Evolutionary conservation across 2,888 invertebrate species (phyloP).

Genomic region (Campopleginae sp.): DNA sequence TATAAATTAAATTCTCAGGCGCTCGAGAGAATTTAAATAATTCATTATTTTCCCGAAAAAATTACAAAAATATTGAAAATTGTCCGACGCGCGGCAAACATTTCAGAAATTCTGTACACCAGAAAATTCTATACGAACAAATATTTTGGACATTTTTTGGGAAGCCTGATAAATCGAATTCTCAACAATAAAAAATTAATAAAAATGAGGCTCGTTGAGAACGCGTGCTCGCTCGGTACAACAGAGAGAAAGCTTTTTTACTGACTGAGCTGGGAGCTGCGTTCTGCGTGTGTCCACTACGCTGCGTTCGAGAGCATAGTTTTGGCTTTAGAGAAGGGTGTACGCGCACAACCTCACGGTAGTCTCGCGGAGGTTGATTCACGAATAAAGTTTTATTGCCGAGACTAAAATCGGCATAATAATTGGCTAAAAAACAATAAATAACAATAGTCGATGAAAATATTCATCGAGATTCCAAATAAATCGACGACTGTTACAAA

Average conservation of each 20-base stretch:
- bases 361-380: constrained; percentile 74
- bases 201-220: neutral
- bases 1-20: too few relatives aligned
- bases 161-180: too few relatives aligned
- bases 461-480: neutral
- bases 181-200: too few relatives aligned
- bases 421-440: neutral
- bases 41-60: too few relatives aligned
- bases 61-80: too few relatives aligned
- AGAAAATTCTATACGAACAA: too few relatives aligned
- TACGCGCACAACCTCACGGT: constrained; percentile 73
- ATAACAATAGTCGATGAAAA: neutral
- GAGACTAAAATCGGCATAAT: neutral
- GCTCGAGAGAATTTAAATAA: too few relatives aligned
- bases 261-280: neutral
- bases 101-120: too few relatives aligned
- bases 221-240: neutral
- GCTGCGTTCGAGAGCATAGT: constrained; percentile 59
- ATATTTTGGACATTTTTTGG: too few relatives aligned
- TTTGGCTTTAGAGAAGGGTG: constrained; percentile 66
- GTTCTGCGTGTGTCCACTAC: neutral
- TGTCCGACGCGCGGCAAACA: too few relatives aligned
- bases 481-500: neutral
- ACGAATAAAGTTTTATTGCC: neutral
- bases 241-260: neutral